Percentiles rank a stretch among this genome's conserved stretches.
phyloP scores from a whole-genome alignment of 2,113 vertebrate genomes.

The Cepphus grylle region DNA sequence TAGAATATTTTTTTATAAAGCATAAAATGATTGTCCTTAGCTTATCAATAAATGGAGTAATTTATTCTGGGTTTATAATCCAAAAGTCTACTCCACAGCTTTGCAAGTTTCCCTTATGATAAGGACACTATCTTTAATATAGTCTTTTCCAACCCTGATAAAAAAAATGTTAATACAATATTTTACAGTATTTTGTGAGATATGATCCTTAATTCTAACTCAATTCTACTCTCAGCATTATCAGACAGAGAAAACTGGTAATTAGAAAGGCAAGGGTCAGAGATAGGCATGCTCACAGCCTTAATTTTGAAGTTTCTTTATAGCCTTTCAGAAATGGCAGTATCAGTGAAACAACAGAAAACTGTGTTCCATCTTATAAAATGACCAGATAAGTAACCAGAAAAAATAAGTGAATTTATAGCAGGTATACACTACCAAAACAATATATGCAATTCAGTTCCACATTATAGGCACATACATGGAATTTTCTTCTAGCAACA shows the following conservation, averaged over 20 bases:
- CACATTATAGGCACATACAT: not conserved
- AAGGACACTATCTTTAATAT: not conserved
- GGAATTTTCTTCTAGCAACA: not conserved
- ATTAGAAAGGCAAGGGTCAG: slow-evolving; percentile 16
- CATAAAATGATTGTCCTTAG: not conserved
- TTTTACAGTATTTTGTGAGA: slow-evolving; percentile 23
- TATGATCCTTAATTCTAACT: not conserved
- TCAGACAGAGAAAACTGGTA: not conserved
- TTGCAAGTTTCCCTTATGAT: not conserved
- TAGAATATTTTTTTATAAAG: not conserved
- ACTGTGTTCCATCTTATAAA: not conserved
- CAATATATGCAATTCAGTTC: not conserved
- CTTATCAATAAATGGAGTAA: not conserved
- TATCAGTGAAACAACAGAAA: not conserved
- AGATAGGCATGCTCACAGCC: not conserved
- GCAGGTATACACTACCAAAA: not conserved
- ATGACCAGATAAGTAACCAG: not conserved
- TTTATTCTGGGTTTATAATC: not conserved
- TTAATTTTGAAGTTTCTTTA: not conserved
- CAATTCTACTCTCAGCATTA: not conserved
- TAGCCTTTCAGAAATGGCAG: not conserved
- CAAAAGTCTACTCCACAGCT: not conserved
- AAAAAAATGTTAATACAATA: slow-evolving; percentile 17
- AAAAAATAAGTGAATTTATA: not conserved
- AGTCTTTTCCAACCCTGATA: not conserved